Conservation (phyloP, 1,140 invertebrate species). For the Hirudo medicinalis region DNA sequence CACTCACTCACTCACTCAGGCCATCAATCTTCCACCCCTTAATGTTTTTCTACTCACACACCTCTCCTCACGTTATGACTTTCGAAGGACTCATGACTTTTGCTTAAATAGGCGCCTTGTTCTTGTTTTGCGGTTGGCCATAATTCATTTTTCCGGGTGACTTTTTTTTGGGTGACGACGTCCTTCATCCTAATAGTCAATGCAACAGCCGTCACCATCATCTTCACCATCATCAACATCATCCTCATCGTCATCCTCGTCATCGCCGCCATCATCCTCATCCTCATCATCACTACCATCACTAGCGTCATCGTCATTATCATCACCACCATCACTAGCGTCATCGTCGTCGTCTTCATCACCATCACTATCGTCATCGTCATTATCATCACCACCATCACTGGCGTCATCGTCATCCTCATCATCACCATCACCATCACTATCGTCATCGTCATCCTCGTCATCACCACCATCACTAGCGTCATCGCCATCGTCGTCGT, state of each 20-base stretch:
- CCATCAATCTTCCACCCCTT: slow-evolving; percentile 40
- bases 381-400: slow-evolving; percentile 28
- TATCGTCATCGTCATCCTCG: not conserved
- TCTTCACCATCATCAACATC: not conserved
- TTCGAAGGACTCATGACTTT: not conserved
- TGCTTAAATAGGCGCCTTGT: too few relatives aligned
- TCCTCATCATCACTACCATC: slow-evolving; percentile 28
- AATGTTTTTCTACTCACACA: too few relatives aligned
- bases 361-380: not conserved
- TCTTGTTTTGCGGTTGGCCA: too few relatives aligned
- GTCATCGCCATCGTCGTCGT: too few relatives aligned
- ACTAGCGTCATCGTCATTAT: not conserved
- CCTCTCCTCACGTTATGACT: too few relatives aligned
- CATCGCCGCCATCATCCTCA: not conserved
- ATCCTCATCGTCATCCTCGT: not conserved
- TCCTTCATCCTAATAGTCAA: not conserved
- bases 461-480: not conserved
- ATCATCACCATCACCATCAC: slow-evolving; percentile 3
- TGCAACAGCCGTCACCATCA: slow-evolving; percentile 28
- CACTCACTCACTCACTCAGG: slow-evolving; percentile 19
- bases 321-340: slow-evolving; percentile 1
- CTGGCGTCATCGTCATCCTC: not conserved
- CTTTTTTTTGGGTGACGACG: not conserved
- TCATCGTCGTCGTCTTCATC: too few relatives aligned
- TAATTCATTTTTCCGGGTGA: not conserved